These are phyloP conservation scores for Cetonia aurata DNA, from an alignment of 2,888 invertebrate species.

Conservation along the genomic window DNA sequence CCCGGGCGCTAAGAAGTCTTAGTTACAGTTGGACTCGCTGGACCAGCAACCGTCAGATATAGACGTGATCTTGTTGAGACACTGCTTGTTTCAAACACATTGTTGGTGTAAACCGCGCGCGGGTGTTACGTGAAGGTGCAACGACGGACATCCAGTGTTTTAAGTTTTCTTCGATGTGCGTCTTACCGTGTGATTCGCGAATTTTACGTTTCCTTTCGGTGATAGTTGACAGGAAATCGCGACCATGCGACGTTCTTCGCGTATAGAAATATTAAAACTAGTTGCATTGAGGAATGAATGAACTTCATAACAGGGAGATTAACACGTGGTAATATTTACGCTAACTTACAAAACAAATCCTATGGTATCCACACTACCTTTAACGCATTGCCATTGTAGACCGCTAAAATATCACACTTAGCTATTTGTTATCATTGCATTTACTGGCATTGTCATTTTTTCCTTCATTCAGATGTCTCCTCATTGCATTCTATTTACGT, in stretches of 20 bases:
- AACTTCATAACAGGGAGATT: constrained; percentile 15
- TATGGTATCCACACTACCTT: constrained; percentile 10
- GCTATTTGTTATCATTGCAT: constrained; percentile 13
- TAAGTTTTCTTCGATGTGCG: constrained; percentile 10
- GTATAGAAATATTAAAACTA: background rate
- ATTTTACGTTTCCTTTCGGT: constrained; percentile 12
- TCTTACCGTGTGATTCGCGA: constrained; percentile 12
- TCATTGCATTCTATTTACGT: background rate
- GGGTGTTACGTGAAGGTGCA: constrained; percentile 42
- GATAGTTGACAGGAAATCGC: background rate
- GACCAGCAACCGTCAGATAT: constrained; percentile 53
- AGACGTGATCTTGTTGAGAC: constrained; percentile 50
- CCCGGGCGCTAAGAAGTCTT: constrained; percentile 52
- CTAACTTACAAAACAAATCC: constrained; percentile 30
- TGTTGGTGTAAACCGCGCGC: constrained; percentile 48
- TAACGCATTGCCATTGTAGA: constrained; percentile 10
- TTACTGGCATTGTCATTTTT: constrained; percentile 19
- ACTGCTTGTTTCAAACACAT: constrained; percentile 52
- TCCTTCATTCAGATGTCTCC: constrained; percentile 10
- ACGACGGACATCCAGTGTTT: constrained; percentile 18
- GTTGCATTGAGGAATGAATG: constrained; percentile 22
- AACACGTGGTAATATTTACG: constrained; percentile 39
- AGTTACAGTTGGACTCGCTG: constrained; percentile 52
- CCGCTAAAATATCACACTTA: constrained; percentile 26
- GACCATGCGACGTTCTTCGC: background rate